Evolutionary conservation across 2,888 invertebrate species (phyloP), one percentile per base, ranked within the genome.

Genomic region (Pocota personata): DNA sequence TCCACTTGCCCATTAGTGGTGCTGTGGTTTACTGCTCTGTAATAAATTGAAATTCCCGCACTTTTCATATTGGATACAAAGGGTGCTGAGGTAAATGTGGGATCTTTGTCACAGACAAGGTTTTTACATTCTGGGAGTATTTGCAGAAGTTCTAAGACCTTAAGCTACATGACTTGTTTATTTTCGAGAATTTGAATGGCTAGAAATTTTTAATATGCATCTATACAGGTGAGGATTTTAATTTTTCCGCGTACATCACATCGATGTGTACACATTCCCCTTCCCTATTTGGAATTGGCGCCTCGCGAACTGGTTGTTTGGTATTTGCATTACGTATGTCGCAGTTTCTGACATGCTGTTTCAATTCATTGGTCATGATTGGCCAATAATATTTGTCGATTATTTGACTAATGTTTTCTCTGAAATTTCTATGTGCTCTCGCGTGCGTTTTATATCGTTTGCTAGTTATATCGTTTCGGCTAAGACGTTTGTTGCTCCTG

Each of bases 1-100:
- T 79, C 79, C 19, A 72, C 52, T 21, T 78, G 78, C 14, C 71
- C 57, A 27, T 72, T 79, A 24, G 69, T 55, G n/a, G 55, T 73
- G 21, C 73, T 80, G 14, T 66, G 58, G 27, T 52, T 19, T 8
- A 66, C n/a, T 50, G 40, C 21, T 19, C n/a, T 32, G 35, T 66
- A 50, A 32, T 71, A 71, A n/a, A 78, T 19, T 62, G 1, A 1
- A 7, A 48, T 66, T 2, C 16, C 12, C 14, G n/a, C 37, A 64
- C 60, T 60, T n/a, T 75, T n/a, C n/a, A n/a, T n/a, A n/a, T n/a
- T n/a, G n/a, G n/a, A n/a, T n/a, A n/a, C n/a, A n/a, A n/a, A n/a
- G n/a, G n/a, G n/a, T n/a, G n/a, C n/a, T n/a, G n/a, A n/a, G n/a
- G n/a, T n/a, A n/a, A n/a, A n/a, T n/a, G n/a, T n/a, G n/a, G n/a